Evolutionary conservation across 2,797 vertebrate genomes (phyloP).

Genomic region (Diplodus sargus): DNA sequence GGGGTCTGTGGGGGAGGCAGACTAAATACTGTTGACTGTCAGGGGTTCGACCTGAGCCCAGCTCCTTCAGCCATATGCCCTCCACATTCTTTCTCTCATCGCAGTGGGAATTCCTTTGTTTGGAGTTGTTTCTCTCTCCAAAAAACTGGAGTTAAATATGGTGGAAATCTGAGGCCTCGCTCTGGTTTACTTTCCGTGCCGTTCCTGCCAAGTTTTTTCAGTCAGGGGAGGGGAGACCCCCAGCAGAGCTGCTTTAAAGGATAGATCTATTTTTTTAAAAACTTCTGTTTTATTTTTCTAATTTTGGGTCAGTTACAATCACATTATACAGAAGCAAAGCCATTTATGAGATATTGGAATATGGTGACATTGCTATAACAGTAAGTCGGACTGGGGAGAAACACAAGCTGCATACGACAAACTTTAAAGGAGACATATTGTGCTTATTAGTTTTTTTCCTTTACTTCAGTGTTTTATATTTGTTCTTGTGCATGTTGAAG

Average conservation of each 20-base stretch:
- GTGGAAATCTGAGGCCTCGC: conserved; percentile 71
- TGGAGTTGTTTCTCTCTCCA: conserved; percentile 66
- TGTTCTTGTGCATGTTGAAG: too few relatives aligned
- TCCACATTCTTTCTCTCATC: conserved; percentile 80
- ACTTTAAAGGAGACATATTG: too few relatives aligned
- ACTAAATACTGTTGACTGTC: conserved; percentile 77
- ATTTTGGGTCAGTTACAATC: background rate
- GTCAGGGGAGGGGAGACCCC: conserved; percentile 31
- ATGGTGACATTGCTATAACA: background rate
- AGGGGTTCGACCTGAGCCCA: conserved; percentile 71
- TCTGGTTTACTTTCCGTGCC: conserved; percentile 67
- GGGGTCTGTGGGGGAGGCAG: conserved; percentile 71
- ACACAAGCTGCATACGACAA: background rate
- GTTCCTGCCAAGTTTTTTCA: conserved; percentile 62
- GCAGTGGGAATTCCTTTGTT: conserved; percentile 84
- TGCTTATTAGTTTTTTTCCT: too few relatives aligned
- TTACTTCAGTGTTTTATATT: too few relatives aligned
- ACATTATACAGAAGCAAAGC: background rate
- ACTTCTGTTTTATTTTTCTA: conserved; percentile 10
- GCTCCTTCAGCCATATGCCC: conserved; percentile 73
- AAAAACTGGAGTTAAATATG: conserved; percentile 68
- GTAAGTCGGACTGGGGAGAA: background rate
- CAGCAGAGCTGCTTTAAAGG: conserved; percentile 33
- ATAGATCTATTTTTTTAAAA: conserved; percentile 29
- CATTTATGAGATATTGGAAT: background rate